Percentiles rank a stretch among this genome's conserved stretches.
Evolutionary conservation across 2,797 vertebrate species (phyloP).

Genomic region (Paratrypauchen microcephalus): DNA sequence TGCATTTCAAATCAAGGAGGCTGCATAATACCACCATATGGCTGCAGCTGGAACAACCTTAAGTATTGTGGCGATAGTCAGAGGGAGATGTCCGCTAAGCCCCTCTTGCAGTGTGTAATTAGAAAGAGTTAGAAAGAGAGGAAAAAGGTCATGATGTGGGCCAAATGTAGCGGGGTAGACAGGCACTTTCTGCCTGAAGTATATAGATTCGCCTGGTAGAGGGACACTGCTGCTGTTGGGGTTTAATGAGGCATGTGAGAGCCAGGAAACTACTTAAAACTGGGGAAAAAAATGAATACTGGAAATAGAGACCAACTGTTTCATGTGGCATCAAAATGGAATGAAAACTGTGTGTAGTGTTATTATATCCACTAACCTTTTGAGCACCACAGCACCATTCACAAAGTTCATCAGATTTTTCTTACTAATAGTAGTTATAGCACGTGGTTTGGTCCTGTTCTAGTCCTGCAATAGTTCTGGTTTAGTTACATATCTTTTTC

Average conservation of each 20-base stretch:
- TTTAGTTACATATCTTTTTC: background rate
- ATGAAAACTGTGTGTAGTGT: background rate
- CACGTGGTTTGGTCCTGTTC: background rate
- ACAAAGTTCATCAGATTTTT: background rate
- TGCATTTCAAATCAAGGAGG: slow-evolving; percentile 43
- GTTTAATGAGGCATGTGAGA: background rate
- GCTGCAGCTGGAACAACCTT: slow-evolving; percentile 33
- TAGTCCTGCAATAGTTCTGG: background rate
- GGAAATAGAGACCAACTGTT: background rate
- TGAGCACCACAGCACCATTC: background rate
- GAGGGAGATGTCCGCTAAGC: slow-evolving; percentile 46
- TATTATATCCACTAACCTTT: background rate
- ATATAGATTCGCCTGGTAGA: slow-evolving; percentile 1
- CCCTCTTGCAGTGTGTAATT: slow-evolving; percentile 50
- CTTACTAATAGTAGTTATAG: background rate
- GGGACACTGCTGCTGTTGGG: slow-evolving; percentile 5
- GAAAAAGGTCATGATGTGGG: slow-evolving; percentile 36
- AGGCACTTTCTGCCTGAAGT: slow-evolving; percentile 20
- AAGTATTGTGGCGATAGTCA: slow-evolving; percentile 39
- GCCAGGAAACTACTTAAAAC: background rate
- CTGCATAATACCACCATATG: slow-evolving; percentile 60
- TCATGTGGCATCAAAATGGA: background rate
- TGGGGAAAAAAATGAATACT: background rate
- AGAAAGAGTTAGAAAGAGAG: slow-evolving; percentile 30
- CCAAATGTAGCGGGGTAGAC: slow-evolving; percentile 24